A percentile compares a stretch with the other conserved stretches of the same genome.
phyloP scores from a whole-genome alignment of 2,888 invertebrate genomes.

The Ichneumoninae sp. region DNA sequence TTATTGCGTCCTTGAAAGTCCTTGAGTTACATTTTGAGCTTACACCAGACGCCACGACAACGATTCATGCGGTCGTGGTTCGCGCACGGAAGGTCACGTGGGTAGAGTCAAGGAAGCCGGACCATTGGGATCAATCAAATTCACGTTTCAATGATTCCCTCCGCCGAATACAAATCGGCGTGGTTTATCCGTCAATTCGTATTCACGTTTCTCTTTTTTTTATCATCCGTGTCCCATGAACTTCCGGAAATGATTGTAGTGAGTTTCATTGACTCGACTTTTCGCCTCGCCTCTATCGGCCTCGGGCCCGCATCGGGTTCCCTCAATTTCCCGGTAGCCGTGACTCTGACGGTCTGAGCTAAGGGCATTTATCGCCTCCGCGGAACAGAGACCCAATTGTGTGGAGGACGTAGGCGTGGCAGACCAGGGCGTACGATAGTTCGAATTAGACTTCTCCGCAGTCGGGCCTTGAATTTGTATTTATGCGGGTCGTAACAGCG shows the following conservation, averaged over 20 bases:
- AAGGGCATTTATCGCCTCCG: conserved; percentile 12
- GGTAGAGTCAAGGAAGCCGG: neutral
- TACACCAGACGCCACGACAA: neutral
- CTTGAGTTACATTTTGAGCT: neutral
- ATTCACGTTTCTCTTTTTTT: neutral
- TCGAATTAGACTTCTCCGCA: conserved; percentile 31
- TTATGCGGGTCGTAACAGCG: conserved; percentile 34
- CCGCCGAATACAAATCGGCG: conserved; percentile 5
- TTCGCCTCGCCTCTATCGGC: neutral
- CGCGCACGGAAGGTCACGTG: conserved; percentile 11
- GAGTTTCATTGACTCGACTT: conserved; percentile 12
- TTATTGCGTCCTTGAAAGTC: neutral
- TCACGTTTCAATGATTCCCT: conserved; percentile 22
- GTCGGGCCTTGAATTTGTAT: conserved; percentile 47
- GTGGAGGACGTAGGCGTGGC: conserved; percentile 52
- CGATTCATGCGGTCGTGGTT: neutral
- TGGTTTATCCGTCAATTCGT: conserved; percentile 2
- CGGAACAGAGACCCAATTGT: conserved; percentile 22
- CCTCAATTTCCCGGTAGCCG: neutral
- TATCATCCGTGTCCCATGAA: neutral
- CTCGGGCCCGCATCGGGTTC: neutral
- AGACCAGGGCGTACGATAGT: conserved; percentile 20
- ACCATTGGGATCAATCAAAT: conserved; percentile 9
- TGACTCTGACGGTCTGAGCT: neutral
- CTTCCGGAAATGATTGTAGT: neutral